phyloP scores from a whole-genome alignment of 2,797 vertebrate species.

The Sparus aurata region DNA sequence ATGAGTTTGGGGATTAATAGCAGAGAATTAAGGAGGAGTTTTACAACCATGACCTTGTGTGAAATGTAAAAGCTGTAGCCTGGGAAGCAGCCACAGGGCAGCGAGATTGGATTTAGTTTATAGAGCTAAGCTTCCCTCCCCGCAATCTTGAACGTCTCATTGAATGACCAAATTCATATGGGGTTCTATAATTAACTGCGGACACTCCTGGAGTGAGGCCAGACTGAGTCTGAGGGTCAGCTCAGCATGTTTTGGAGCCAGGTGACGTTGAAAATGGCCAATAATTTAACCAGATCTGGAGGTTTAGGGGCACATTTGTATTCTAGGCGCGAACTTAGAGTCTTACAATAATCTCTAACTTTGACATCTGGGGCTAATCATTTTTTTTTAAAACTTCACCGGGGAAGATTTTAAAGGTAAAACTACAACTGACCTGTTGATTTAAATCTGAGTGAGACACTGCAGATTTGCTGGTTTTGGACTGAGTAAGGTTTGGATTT shows the following conservation, averaged over 20 bases:
- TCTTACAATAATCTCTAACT: not conserved
- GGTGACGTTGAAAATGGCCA: not conserved
- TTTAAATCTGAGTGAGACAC: not conserved
- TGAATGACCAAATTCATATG: slow-evolving; percentile 71
- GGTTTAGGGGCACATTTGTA: not conserved
- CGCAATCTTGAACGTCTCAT: slow-evolving; percentile 60
- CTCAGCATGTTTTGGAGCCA: slow-evolving; percentile 6
- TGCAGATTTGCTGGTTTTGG: not conserved
- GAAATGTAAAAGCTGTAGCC: slow-evolving; percentile 62
- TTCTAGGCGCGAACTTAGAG: not conserved
- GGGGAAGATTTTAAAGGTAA: not conserved
- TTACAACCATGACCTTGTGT: slow-evolving; percentile 78
- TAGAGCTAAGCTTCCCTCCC: slow-evolving; percentile 60
- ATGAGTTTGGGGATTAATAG: slow-evolving; percentile 73
- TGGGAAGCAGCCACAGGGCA: slow-evolving; percentile 45
- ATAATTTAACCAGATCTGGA: not conserved
- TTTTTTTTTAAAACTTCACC: not conserved
- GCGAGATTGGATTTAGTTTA: slow-evolving; percentile 75
- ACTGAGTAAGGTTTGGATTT: not conserved
- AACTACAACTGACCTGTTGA: not conserved
- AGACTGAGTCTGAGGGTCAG: slow-evolving; percentile 34
- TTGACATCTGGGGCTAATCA: not conserved
- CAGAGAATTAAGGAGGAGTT: slow-evolving; percentile 63
- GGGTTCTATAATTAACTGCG: slow-evolving; percentile 66
- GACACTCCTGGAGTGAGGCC: slow-evolving; percentile 29